Percentiles rank a stretch among this genome's conserved stretches.
Conservation (phyloP, 2,888 invertebrate species). For the Cheilosia variabilis region DNA sequence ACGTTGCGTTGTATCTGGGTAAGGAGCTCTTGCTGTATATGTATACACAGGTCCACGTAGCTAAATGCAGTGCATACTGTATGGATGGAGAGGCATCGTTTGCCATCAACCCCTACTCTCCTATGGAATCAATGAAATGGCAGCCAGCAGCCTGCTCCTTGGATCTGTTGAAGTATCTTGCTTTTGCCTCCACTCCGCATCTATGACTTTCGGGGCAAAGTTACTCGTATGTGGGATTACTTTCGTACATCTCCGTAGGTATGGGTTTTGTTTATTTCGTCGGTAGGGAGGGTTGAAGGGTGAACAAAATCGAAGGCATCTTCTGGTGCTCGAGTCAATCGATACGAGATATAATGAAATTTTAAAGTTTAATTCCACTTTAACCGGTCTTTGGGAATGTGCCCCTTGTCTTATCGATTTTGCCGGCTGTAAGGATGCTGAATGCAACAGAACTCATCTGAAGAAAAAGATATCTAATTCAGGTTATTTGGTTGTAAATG, state of each 20-base stretch:
- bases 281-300: neutral
- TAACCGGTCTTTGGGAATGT: constrained; percentile 26
- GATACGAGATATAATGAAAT: constrained; percentile 41
- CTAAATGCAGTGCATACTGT: constrained; percentile 15
- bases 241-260: constrained; percentile 26
- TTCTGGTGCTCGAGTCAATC: constrained; percentile 39
- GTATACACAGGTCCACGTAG: neutral
- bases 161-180: neutral
- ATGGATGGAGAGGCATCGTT: neutral
- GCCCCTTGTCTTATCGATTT: neutral
- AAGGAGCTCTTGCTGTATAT: neutral
- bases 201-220: constrained; percentile 1
- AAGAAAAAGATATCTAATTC: no score
- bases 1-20: neutral
- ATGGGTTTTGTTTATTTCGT: constrained; percentile 17
- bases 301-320: constrained; percentile 44
- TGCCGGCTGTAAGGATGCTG: no score
- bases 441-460: no score
- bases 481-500: no score
- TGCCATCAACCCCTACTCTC: neutral
- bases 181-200: neutral
- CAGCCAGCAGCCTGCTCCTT: constrained; percentile 2
- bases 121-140: constrained; percentile 21
- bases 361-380: constrained; percentile 61
- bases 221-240: constrained; percentile 30